These are phyloP conservation scores for Oxyruncus cristatus DNA, from an alignment of 2,113 vertebrate genomes.

Conservation along the genomic window DNA sequence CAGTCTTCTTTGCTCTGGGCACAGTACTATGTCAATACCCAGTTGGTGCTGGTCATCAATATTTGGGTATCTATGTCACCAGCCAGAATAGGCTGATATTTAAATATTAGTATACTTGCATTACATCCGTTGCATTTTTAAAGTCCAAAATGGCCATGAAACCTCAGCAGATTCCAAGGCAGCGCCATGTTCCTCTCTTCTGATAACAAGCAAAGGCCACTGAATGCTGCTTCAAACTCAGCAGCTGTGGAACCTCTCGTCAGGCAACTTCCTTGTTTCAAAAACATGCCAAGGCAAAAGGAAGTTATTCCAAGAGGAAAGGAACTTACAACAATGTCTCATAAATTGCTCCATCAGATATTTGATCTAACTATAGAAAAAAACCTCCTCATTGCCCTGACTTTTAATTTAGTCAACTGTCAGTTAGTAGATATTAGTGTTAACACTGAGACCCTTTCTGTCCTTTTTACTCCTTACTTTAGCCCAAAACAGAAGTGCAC, in stretches of 20 bases:
- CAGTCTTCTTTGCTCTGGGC: neutral
- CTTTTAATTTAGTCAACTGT: neutral
- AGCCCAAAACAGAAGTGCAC: neutral
- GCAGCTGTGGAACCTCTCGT: neutral
- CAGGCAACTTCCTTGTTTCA: neutral
- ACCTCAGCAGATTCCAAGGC: neutral
- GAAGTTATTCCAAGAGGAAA: neutral
- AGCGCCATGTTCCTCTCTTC: neutral
- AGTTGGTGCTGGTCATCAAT: neutral
- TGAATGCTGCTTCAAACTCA: neutral
- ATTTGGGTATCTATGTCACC: too few relatives aligned
- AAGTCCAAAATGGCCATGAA: neutral
- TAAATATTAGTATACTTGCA: neutral
- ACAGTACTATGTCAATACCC: neutral
- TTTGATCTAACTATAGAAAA: neutral
- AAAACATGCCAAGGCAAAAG: neutral
- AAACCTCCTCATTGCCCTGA: neutral
- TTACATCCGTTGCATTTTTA: neutral
- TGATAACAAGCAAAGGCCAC: neutral
- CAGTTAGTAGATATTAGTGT: neutral
- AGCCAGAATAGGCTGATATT: neutral
- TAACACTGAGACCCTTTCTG: neutral
- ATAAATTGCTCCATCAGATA: neutral
- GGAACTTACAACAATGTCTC: neutral
- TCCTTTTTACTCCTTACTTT: neutral